Percentiles rank a stretch among this genome's conserved stretches.
Conservation (phyloP, 2,797 vertebrate species). For the Otus scops region DNA sequence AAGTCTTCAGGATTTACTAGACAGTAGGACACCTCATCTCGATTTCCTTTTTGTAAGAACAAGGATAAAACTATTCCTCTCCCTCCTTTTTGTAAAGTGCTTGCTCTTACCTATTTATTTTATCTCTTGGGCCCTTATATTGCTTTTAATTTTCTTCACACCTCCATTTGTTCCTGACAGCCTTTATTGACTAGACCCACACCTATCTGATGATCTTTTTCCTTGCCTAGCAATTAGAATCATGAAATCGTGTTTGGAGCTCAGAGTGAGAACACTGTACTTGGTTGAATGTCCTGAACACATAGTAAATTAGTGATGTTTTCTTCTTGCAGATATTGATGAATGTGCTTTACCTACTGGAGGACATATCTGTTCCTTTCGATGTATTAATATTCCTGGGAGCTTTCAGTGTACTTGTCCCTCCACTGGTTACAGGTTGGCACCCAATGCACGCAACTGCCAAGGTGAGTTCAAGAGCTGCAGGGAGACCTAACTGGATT, state of each 20-base stretch:
- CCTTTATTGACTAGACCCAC: neutral
- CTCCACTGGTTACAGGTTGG: slow-evolving; percentile 83
- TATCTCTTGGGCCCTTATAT: neutral
- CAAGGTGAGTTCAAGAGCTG: slow-evolving; percentile 80
- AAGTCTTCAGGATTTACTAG: neutral
- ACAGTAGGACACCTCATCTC: neutral
- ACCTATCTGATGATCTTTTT: neutral
- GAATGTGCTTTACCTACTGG: slow-evolving; percentile 95
- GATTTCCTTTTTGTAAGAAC: neutral
- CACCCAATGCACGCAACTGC: slow-evolving; percentile 90
- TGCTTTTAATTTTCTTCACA: neutral
- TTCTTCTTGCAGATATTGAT: slow-evolving; percentile 86
- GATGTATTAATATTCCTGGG: slow-evolving; percentile 89
- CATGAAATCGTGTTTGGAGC: neutral
- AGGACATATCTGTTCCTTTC: slow-evolving; percentile 95
- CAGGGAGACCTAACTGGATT: neutral
- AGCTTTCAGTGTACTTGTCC: slow-evolving; percentile 97
- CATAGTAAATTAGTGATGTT: neutral
- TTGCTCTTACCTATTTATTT: neutral
- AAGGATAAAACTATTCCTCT: neutral
- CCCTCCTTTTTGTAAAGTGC: neutral
- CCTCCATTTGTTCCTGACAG: neutral
- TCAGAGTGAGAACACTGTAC: accelerated
- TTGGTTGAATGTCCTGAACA: neutral
- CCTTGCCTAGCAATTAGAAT: neutral